These are phyloP conservation scores for Xylophagus ater DNA, from an alignment of 2,888 invertebrate genomes.

Conservation along the genomic window DNA sequence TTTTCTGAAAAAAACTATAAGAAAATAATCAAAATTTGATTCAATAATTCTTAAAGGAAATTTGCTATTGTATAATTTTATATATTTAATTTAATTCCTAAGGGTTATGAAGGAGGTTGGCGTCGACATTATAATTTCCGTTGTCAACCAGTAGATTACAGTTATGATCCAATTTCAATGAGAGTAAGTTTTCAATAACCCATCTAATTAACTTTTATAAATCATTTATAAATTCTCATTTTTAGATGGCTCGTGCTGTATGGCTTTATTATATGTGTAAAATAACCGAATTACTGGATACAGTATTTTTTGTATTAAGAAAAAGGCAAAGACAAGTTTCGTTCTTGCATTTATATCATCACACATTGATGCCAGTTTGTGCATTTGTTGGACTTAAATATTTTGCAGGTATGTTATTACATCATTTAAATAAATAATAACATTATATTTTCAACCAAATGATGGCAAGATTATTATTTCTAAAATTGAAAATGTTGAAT, in stretches of 20 bases:
- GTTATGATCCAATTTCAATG: conserved; percentile 47
- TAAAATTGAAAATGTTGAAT: too few relatives aligned
- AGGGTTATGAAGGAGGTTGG: conserved; percentile 49
- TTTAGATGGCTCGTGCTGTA: conserved; percentile 38
- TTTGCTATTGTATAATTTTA: not conserved
- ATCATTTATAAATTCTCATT: conserved; percentile 10
- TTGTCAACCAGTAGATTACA: conserved; percentile 63
- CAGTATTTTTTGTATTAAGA: conserved; percentile 69
- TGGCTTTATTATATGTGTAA: conserved; percentile 40
- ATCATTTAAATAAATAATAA: not conserved
- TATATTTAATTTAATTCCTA: not conserved
- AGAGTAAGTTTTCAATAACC: conserved; percentile 33
- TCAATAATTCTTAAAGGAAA: not conserved
- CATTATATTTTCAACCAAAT: too few relatives aligned
- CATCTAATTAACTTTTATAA: not conserved
- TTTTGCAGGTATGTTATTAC: conserved; percentile 43
- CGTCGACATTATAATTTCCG: conserved; percentile 50
- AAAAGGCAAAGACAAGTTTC: conserved; percentile 73
- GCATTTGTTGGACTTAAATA: conserved; percentile 59
- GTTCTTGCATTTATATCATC: conserved; percentile 80
- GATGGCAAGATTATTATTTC: too few relatives aligned
- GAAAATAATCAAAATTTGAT: not conserved
- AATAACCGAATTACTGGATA: conserved; percentile 37
- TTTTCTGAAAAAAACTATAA: not conserved
- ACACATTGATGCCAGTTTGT: conserved; percentile 58